Conservation (phyloP, 2,888 invertebrate genomes). For the Mesodorylaimus sp. region DNA sequence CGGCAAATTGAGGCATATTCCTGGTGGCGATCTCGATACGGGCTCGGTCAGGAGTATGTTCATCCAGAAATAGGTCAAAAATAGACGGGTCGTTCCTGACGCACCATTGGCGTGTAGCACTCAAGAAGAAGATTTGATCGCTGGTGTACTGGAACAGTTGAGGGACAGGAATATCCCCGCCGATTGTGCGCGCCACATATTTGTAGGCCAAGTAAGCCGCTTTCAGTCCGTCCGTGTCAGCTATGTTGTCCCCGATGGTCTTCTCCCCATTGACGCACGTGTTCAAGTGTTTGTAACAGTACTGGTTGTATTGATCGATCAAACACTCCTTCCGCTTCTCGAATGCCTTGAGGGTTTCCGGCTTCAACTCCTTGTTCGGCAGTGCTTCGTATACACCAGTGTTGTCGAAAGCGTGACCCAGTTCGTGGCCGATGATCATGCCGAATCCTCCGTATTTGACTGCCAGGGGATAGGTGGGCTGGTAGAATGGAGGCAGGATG, state of each 20-base stretch:
- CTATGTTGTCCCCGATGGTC: conserved; percentile 1
- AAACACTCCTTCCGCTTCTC: neutral
- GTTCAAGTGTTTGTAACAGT: conserved; percentile 2
- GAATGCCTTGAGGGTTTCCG: neutral
- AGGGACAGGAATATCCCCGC: neutral
- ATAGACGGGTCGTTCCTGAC: neutral
- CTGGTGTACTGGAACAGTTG: neutral
- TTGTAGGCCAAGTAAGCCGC: conserved; percentile 3
- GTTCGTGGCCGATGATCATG: conserved; percentile 1
- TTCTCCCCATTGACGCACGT: neutral
- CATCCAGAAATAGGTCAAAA: too few relatives aligned
- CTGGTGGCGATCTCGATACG: neutral
- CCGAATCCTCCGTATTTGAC: conserved; percentile 1
- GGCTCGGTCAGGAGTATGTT: neutral
- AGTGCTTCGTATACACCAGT: neutral
- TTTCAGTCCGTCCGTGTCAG: neutral
- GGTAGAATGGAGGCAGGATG: neutral
- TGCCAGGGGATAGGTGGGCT: neutral
- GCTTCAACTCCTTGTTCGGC: neutral
- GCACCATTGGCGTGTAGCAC: neutral
- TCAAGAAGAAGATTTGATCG: conserved; percentile 3
- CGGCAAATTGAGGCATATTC: neutral
- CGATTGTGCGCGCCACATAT: neutral
- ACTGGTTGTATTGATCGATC: neutral
- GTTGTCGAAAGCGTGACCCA: conserved; percentile 2